Evolutionary conservation across 2,113 vertebrate species (phyloP), one percentile per base, ranked within the genome.

Genomic region (Dromaius novaehollandiae): DNA sequence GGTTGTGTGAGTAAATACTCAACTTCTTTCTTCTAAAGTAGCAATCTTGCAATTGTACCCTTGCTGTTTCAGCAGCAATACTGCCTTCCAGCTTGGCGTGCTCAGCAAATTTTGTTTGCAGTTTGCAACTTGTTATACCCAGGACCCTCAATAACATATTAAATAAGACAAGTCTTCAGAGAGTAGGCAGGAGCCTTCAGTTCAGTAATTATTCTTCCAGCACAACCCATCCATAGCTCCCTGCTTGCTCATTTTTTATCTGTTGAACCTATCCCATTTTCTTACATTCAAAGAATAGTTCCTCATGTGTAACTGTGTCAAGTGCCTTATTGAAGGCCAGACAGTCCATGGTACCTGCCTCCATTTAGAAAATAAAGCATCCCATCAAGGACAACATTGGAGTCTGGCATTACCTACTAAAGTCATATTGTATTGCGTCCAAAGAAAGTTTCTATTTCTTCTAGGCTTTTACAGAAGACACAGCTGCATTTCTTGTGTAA

Each of bases 41-140:
- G n/a, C 25, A 71, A 61, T 11, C 48, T 40, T 34, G 9, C 22
- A 46, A 36, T 13, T 40, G 82, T 13, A 30, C 7, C 15, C n/a
- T 48, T 36, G 7, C 17, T 15, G 0, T 69, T 70, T 56, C 48
- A 70, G 34, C 28, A 32, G 5, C 30, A 28, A 10, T 25, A 10
- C 0, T 48, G 53, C 44, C 68, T 79, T 82, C 48, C 34, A 69
- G 34, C 30, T 26, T 21, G 25, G 7, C 12, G 13, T 0, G 0
- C 4, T 87, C 50, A 73, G 61, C 13, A 36, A 63, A 13, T 58
- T 63, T 51, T 74, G 38, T 44, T 25, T 69, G 79, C 30, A 76
- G 25, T 9, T 56, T 82, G 48, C 66, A 92, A 55, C n/a, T 65
- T 65, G 17, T 65, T 38, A 36, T 15, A 38, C 8, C 16, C 14